Base-by-base conservation (phyloP, 2,888 invertebrate genomes). In the Beris chalybata region DNA sequence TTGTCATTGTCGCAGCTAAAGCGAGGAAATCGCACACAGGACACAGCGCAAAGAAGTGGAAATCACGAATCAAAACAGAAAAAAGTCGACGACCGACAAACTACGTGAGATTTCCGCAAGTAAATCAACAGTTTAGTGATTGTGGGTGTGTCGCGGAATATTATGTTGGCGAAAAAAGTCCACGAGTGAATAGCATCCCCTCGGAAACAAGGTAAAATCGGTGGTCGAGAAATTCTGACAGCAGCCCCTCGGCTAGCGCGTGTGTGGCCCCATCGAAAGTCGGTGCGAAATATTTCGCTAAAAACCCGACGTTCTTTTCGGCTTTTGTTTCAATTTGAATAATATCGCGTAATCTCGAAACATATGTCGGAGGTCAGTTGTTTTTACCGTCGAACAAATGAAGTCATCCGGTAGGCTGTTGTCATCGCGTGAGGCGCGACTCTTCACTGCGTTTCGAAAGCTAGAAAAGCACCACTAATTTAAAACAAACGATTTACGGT, bases 321-420 rank as follows among this genome's bases (percentile, higher is more conserved):
- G 56, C 32, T 48, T 48, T 61, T 12, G 32, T 29, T 43, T 22
- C 15, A 38, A 61, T 52, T 61, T 61, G 52, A 61, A 61, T 61
- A 61, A 31, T 38, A 3, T 22, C 22, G 22, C 22, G 22, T 22
- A 22, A 22, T 61, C 38, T 50, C 52, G 50, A 22, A 38, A 56
- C 15, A 43, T 12, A 3, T 15, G 61, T 7, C 15, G 32, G 32
- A 22, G 38, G 4, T 52, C 52, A 61, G 61, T 61, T n/a, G 45
- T 57, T 57, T 44, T n/a, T 12, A 29, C 32, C 30, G 59, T 48
- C 32, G 59, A 59, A 12, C 13, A 32, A 43, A 50, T 61, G 61
- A 61, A 61, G 52, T 61, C 38, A 47, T 44, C 15, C 13, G 44
- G 12, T 13, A 7, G 15, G 52, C 32, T 59, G 50, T 32, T 50